Evolutionary conservation across 2,113 vertebrate species (phyloP), one percentile per base, ranked within the genome.

Genomic region (Scortum barcoo): DNA sequence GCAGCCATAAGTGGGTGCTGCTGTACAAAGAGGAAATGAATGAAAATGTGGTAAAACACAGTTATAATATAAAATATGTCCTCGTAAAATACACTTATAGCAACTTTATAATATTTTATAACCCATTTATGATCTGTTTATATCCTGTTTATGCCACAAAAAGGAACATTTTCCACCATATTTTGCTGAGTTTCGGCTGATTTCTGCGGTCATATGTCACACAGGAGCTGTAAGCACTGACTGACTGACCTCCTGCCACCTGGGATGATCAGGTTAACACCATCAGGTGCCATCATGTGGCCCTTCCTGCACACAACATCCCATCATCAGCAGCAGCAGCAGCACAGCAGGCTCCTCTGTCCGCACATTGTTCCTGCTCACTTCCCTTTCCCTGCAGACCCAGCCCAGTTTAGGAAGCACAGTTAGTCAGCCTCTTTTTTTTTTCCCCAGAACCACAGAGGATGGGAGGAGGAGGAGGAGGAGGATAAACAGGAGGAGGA

Each of bases 371-470:
- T 81, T 83, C 12, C 38, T 16, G 1, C 7, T 44, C 80, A 74
- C 58, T 85, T 74, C 57, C 63, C 11, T 61, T 62, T 69, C 33
- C 54, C 56, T 63, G 24, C 62, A 56, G 86, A 71, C 87, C 68
- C 88, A 90, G 83, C 91, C 93, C 91, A 88, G 89, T 88, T 93
- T 54, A 86, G 95, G 95, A 95, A 95, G 85, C 89, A 77, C 3
- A 54, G n/a, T 90, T 76, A 92, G 75, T 92, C 89, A 78, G 61
- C 65, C 67, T n/a, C n/a, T n/a, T n/a, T n/a, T n/a, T n/a, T n/a
- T n/a, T n/a, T 26, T 20, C 17, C 76, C 74, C 67, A 83, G 86
- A 72, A 36, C 30, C 73, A 69, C 33, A 57, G 78, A 5, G 24
- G 66, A 83, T 68, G 85, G 76, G 80, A 72, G 85, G 77, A 76